Evolutionary conservation across 1,140 invertebrate species (phyloP).

Genomic region (Elysia chlorotica): DNA sequence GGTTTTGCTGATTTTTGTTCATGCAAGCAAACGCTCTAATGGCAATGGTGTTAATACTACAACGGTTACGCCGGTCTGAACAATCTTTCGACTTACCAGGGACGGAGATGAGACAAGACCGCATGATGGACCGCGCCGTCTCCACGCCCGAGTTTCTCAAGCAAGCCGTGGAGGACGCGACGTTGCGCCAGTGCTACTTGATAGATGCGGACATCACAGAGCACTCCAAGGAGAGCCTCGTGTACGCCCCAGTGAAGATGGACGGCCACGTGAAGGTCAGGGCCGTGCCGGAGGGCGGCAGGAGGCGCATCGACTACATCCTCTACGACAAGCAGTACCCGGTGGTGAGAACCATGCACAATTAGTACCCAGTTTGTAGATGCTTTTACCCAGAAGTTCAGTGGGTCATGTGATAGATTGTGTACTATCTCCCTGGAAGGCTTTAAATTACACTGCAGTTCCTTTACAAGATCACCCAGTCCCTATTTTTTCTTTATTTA

Average conservation of each 20-base stretch:
- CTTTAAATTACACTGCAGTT: no score
- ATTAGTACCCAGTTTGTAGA: no score
- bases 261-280: slow-evolving; percentile 19
- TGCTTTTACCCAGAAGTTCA: no score
- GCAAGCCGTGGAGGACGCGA: slow-evolving; percentile 28
- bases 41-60: no score
- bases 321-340: slow-evolving; percentile 24
- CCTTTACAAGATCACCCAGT: no score
- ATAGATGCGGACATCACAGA: slow-evolving; percentile 35
- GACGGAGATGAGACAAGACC: slow-evolving; percentile 30
- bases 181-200: slow-evolving; percentile 30
- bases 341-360: slow-evolving; percentile 30
- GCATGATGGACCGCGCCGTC: slow-evolving; percentile 25
- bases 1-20: no score
- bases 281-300: slow-evolving; percentile 27
- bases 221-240: slow-evolving; percentile 26
- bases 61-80: no score
- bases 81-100: slow-evolving; percentile 21
- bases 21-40: no score
- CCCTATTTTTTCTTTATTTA: no score
- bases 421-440: no score
- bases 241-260: slow-evolving; percentile 16
- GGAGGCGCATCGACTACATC: slow-evolving; percentile 36
- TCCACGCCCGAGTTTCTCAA: slow-evolving; percentile 33
- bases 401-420: no score